phyloP scores from a whole-genome alignment of 2,888 invertebrate species.

The Brassicogethes aeneus region DNA sequence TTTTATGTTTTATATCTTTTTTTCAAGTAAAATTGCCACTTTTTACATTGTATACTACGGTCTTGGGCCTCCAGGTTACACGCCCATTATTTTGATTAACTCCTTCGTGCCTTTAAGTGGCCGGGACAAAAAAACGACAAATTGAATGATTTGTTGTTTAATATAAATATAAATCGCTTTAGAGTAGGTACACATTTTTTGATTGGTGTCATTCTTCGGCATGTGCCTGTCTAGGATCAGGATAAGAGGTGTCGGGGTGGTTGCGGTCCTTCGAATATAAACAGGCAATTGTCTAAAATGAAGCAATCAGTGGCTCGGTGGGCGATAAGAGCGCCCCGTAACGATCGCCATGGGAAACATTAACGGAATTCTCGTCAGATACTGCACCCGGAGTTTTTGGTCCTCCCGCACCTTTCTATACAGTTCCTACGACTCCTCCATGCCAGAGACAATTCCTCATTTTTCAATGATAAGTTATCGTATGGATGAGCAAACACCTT shows the following conservation, averaged over 20 bases:
- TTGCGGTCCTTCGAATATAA: constrained; percentile 44
- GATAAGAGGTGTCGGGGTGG: no score
- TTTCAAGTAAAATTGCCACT: constrained; percentile 21
- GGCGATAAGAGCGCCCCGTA: constrained; percentile 41
- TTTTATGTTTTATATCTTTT: constrained; percentile 34
- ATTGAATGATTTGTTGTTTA: no score
- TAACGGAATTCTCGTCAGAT: constrained; percentile 44
- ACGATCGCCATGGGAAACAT: constrained; percentile 43
- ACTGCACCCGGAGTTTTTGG: constrained; percentile 33
- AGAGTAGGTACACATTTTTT: no score
- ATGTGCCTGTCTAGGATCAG: no score
- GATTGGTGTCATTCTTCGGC: no score
- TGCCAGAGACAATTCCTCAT: neutral
- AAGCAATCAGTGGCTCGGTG: constrained; percentile 42
- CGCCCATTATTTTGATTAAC: constrained; percentile 20
- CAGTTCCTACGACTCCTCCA: neutral
- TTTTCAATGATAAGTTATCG: neutral
- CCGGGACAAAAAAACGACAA: no score
- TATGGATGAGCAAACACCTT: neutral
- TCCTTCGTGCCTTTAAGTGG: no score
- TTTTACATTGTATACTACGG: constrained; percentile 16
- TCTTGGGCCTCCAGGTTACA: constrained; percentile 11
- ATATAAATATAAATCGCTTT: no score
- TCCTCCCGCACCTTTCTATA: neutral
- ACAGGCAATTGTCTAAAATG: constrained; percentile 46